A percentile compares a stretch with the other conserved stretches of the same genome.
These are phyloP conservation scores for Cerastis leucographa DNA, from an alignment of 2,888 invertebrate species.

Conservation along the genomic window DNA sequence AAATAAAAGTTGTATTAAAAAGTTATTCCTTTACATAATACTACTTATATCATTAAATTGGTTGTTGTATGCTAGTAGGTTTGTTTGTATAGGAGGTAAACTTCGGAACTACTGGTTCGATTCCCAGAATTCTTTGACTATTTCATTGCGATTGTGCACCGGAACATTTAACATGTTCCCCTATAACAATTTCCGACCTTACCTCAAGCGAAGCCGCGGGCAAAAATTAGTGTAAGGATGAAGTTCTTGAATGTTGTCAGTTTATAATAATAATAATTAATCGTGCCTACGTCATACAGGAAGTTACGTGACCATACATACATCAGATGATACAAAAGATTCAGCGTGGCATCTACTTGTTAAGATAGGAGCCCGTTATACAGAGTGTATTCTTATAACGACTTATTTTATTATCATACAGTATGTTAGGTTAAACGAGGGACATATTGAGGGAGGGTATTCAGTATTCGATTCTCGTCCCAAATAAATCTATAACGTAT, in stretches of 20 bases:
- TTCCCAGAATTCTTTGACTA: background rate
- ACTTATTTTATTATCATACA: background rate
- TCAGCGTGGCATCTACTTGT: constrained; percentile 62
- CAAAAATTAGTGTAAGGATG: background rate
- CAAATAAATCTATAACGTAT: no score
- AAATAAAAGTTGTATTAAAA: background rate
- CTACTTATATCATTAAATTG: background rate
- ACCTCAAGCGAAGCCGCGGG: background rate
- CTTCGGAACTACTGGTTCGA: background rate
- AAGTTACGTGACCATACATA: constrained; percentile 54
- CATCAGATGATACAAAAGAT: constrained; percentile 35
- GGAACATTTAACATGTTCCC: background rate
- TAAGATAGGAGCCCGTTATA: constrained; percentile 44
- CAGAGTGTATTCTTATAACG: background rate
- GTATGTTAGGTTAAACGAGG: no score
- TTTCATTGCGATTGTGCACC: background rate
- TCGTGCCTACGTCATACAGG: constrained; percentile 14
- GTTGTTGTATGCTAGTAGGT: background rate
- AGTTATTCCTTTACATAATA: background rate
- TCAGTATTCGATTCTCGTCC: no score
- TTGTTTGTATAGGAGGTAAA: background rate
- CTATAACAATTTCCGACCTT: background rate
- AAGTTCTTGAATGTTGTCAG: constrained; percentile 13
- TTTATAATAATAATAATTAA: constrained; percentile 27
- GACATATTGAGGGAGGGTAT: no score